A percentile compares a stretch with the other conserved stretches of the same genome.
phyloP scores from a whole-genome alignment of 2,888 invertebrate genomes.

The Oscheius sp. region DNA sequence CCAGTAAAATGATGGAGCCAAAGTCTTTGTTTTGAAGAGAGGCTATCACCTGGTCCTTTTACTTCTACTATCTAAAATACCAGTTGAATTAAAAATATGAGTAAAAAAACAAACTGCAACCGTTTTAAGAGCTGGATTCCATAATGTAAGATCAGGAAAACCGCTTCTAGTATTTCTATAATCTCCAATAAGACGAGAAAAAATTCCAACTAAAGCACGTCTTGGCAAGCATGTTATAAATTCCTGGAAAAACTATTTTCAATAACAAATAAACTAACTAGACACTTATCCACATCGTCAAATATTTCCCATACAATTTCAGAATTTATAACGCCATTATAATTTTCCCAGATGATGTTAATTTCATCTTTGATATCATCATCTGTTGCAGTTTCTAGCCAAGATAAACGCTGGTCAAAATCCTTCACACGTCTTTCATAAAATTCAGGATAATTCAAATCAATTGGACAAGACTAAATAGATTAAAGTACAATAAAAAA shows the following conservation, averaged over 20 bases:
- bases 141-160: constrained; percentile 66
- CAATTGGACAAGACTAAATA: constrained; percentile 48
- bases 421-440: constrained; percentile 39
- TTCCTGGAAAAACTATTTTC: too few species aligned
- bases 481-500: neutral
- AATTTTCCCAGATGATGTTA: neutral
- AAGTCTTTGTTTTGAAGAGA: constrained; percentile 85
- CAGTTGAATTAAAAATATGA: too few species aligned
- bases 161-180: constrained; percentile 63
- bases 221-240: constrained; percentile 52
- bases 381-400: constrained; percentile 41
- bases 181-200: constrained; percentile 51
- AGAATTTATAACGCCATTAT: constrained; percentile 22
- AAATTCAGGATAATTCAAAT: constrained; percentile 51
- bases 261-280: too few species aligned
- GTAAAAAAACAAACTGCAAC: constrained; percentile 38
- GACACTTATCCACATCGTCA: constrained; percentile 20
- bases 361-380: constrained; percentile 18
- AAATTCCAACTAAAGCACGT: constrained; percentile 44
- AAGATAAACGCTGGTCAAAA: constrained; percentile 55
- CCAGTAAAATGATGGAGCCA: constrained; percentile 83
- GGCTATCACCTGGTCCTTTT: constrained; percentile 85
- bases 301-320: constrained; percentile 46
- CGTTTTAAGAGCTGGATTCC: constrained; percentile 52
- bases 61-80: constrained; percentile 82